These are phyloP conservation scores for Virgularia gustaviana DNA, from an alignment of 92 coral and sea anemone genomes.

Conservation along the genomic window DNA sequence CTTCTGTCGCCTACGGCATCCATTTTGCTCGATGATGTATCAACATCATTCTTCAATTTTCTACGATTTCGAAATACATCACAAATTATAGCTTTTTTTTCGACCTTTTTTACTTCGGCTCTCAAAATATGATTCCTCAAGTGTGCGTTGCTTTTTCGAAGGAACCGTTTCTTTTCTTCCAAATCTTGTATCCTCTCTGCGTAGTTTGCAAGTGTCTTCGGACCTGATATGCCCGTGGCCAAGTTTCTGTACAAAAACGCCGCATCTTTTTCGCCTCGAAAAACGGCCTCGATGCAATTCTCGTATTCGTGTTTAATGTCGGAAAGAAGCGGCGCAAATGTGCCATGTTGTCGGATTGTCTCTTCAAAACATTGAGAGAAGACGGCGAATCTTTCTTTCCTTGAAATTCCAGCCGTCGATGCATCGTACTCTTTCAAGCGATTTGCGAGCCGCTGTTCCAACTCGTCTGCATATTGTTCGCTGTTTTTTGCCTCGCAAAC, in stretches of 20 bases:
- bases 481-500: background rate
- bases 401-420: background rate
- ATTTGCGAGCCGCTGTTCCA: background rate
- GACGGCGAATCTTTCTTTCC: slow-evolving; percentile 18
- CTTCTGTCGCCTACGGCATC: background rate
- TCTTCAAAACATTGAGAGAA: slow-evolving; percentile 34
- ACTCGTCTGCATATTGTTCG: slow-evolving; percentile 1
- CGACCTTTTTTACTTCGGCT: background rate
- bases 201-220: slow-evolving; percentile 5
- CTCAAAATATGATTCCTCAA: background rate
- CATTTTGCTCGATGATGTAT: too few species aligned
- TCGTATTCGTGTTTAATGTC: slow-evolving; percentile 30
- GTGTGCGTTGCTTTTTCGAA: background rate
- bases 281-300: slow-evolving; percentile 8
- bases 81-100: background rate
- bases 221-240: background rate
- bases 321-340: slow-evolving; percentile 11
- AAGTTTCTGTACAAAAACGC: slow-evolving; percentile 6
- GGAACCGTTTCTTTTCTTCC: background rate
- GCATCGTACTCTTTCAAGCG: slow-evolving; percentile 16
- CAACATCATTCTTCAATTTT: background rate
- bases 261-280: slow-evolving; percentile 8
- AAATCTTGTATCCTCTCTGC: slow-evolving; percentile 6
- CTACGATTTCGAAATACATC: background rate
- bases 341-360: slow-evolving; percentile 8